Base-by-base conservation (phyloP, 2,113 vertebrate species). In the Muscicapa adusta region DNA sequence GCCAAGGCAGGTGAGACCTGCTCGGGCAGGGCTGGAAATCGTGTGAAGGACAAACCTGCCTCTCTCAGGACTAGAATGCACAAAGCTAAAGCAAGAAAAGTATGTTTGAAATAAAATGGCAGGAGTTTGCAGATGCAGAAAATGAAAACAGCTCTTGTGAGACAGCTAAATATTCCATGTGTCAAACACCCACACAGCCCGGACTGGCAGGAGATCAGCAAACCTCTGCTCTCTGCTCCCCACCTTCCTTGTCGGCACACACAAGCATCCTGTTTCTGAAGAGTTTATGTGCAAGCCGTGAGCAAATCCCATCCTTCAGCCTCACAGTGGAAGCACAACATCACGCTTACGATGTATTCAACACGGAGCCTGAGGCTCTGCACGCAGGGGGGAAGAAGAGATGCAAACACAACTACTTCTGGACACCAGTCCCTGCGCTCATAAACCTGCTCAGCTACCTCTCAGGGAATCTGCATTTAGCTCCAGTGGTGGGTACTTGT, bases 321-420 rank as follows among this genome's bases (percentile, higher is more conserved):
- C 26, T 72, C 43, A 5, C 24, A 8, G 29, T 1, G 63, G 54
- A 62, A 38, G 57, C 0, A 8, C 23, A 62, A 18, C 12, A 0
- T 60, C 45, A 43, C 2, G 1, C 15, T 60, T 45, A 12, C 0
- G 0, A 34, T 0, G 12, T 19, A 9, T 2, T 7, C 31, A 40
- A 18, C n/a, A 18, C 4, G 9, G 29, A 78, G 23, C 24, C 3
- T 1, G 5, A 0, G 0, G 34, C 20, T 82, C 33, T 33, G 47
- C 40, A 7, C 0, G 0, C 81, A 48, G 17, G 1, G 14, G 51
- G 10, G 10, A n/a, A 42, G 5, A 45, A 50, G 6, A 50, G 58
- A 14, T 8, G 12, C 50, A 31, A 82, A 28, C 43, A n/a, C 14
- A 6, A 6, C 24, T n/a, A 10, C 51, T 29, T 34, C 60, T 43